These are phyloP conservation scores for Propithecus deckenii DNA, from an alignment of 2,797 vertebrate genomes.

Conservation along the genomic window DNA sequence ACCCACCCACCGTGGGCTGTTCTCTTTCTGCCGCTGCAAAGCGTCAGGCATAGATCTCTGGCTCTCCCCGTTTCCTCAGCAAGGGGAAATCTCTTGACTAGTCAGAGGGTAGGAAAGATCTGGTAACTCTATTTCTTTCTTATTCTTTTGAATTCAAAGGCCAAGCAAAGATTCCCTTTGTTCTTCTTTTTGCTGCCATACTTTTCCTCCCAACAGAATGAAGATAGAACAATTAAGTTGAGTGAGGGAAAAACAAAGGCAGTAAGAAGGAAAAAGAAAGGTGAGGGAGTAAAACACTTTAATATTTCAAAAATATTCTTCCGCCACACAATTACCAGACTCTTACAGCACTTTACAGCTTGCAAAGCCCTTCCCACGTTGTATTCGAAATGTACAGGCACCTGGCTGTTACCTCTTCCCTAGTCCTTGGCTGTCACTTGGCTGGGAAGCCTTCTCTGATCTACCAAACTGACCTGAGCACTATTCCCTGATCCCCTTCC, in stretches of 20 bases:
- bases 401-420: background rate
- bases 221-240: background rate
- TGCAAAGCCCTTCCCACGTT: background rate
- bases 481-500: no score
- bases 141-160: background rate
- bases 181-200: background rate
- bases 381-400: background rate
- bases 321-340: background rate
- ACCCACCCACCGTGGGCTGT: fast-evolving
- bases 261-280: background rate
- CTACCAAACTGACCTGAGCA: background rate
- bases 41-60: background rate
- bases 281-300: background rate
- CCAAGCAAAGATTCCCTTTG: background rate
- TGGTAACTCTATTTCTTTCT: background rate
- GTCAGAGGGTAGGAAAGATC: background rate
- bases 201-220: background rate
- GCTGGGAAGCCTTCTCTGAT: background rate
- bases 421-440: background rate
- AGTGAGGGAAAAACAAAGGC: background rate
- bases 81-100: background rate
- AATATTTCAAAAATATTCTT: background rate
- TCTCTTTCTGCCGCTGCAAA: background rate
- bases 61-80: background rate
- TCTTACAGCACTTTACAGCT: background rate